Conservation (phyloP, 2,888 invertebrate genomes). For the Lampropteryx suffumata region DNA sequence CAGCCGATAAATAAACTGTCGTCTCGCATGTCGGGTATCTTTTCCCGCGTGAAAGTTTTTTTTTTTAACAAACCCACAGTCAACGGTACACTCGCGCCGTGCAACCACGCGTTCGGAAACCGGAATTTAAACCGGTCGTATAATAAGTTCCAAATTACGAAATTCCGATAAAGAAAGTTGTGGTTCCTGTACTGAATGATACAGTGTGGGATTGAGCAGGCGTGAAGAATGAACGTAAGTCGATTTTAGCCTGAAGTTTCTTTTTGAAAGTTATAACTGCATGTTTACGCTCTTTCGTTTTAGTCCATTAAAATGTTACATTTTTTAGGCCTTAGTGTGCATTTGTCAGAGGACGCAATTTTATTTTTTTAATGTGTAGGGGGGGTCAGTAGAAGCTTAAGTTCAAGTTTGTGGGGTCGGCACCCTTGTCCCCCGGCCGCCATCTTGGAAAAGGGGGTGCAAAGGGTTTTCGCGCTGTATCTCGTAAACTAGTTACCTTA, state of each 20-base stretch:
- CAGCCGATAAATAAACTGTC: not conserved
- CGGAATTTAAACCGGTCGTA: constrained; percentile 22
- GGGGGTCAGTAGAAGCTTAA: too few relatives aligned
- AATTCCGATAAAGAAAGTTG: constrained; percentile 39
- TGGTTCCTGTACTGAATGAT: constrained; percentile 32
- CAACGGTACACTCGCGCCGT: constrained; percentile 19
- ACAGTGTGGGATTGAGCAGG: constrained; percentile 26
- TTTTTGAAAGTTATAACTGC: constrained; percentile 28
- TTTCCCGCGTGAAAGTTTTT: constrained; percentile 21
- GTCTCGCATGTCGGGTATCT: constrained; percentile 4
- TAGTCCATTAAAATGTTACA: too few relatives aligned
- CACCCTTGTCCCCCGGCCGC: too few relatives aligned
- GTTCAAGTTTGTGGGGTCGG: too few relatives aligned
- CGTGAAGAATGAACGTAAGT: constrained; percentile 51
- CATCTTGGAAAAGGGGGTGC: too few relatives aligned
- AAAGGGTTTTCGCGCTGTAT: too few relatives aligned
- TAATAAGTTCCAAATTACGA: constrained; percentile 24
- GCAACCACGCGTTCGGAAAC: constrained; percentile 19
- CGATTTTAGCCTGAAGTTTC: constrained; percentile 25
- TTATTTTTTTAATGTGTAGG: too few relatives aligned
- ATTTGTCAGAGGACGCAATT: too few relatives aligned
- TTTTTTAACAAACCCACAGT: constrained; percentile 23
- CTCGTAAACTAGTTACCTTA: too few relatives aligned
- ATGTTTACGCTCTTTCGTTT: not conserved
- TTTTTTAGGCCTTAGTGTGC: too few relatives aligned